Evolutionary conservation across 1,140 invertebrate genomes (phyloP).

Genomic region (Ericerus pela): DNA sequence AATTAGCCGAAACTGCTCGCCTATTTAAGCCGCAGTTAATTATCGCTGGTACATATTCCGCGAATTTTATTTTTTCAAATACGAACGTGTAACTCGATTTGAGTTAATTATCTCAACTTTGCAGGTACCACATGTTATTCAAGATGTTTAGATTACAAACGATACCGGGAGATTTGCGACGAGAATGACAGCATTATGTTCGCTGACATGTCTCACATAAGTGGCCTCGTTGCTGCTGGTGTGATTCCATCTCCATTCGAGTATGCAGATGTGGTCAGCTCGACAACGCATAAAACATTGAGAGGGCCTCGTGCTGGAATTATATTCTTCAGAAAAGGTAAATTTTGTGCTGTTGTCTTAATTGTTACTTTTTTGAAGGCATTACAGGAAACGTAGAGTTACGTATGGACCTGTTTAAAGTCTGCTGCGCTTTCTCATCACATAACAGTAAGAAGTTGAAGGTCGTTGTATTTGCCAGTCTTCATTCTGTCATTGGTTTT

Average conservation of each 20-base stretch:
- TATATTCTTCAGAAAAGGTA: constrained; percentile 79
- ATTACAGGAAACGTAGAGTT: not conserved
- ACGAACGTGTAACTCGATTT: not conserved
- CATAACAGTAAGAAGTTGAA: too few species aligned
- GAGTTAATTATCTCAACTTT: not conserved
- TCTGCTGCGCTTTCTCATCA: too few species aligned
- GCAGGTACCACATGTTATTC: constrained; percentile 75
- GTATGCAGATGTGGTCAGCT: constrained; percentile 84
- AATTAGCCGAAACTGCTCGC: constrained; percentile 60
- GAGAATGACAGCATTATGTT: constrained; percentile 75
- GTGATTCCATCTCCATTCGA: constrained; percentile 82
- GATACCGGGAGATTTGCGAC: constrained; percentile 77
- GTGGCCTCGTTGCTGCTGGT: constrained; percentile 76
- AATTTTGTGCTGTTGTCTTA: not conserved
- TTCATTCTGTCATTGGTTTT: too few species aligned
- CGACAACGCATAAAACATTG: constrained; percentile 92
- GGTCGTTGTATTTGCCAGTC: too few species aligned
- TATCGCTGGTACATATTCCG: constrained; percentile 49
- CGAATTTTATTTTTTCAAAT: not conserved
- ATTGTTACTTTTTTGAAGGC: not conserved
- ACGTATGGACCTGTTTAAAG: not conserved
- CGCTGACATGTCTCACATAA: constrained; percentile 91
- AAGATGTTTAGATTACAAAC: constrained; percentile 68
- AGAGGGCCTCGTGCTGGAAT: constrained; percentile 77
- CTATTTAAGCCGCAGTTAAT: constrained; percentile 87